Conservation (phyloP, 1,140 invertebrate genomes). For the Aethina tumida region DNA sequence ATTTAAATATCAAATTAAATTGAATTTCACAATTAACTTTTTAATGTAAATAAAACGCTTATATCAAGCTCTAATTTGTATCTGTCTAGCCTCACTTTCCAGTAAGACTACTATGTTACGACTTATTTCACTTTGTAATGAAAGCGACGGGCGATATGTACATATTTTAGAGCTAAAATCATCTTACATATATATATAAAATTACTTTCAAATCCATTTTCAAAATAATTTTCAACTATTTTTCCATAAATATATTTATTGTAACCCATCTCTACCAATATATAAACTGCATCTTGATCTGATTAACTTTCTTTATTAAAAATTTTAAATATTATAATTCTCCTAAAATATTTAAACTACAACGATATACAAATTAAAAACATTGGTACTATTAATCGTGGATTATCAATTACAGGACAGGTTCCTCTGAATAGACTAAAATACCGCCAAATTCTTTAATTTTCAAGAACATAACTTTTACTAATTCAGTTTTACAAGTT, state of each 20-base stretch:
- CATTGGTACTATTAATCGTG: conserved; percentile 43
- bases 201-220: conserved; percentile 44
- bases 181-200: conserved; percentile 34
- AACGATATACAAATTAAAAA: conserved; percentile 44
- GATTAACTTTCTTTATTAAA: conserved; percentile 39
- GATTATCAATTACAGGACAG: conserved; percentile 47
- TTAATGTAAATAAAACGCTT: conserved; percentile 49
- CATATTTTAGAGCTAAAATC: conserved; percentile 42
- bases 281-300: conserved; percentile 49
- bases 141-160: conserved; percentile 61
- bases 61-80: conserved; percentile 42
- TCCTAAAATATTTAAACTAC: conserved; percentile 44
- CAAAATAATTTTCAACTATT: conserved; percentile 31
- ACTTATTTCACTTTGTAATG: conserved; percentile 52
- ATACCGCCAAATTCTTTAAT: conserved; percentile 47
- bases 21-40: conserved; percentile 39
- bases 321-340: conserved; percentile 40
- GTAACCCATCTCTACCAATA: conserved; percentile 43
- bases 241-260: conserved; percentile 36
- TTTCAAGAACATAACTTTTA: conserved; percentile 43
- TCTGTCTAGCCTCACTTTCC: conserved; percentile 55
- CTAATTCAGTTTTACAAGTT: conserved; percentile 35
- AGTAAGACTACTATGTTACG: conserved; percentile 63
- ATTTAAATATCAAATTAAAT: conserved; percentile 36
- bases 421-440: conserved; percentile 47